Percentiles rank a stretch among this genome's conserved stretches.
phyloP scores from a whole-genome alignment of 1,140 invertebrate genomes.

The Uloborus diversus region DNA sequence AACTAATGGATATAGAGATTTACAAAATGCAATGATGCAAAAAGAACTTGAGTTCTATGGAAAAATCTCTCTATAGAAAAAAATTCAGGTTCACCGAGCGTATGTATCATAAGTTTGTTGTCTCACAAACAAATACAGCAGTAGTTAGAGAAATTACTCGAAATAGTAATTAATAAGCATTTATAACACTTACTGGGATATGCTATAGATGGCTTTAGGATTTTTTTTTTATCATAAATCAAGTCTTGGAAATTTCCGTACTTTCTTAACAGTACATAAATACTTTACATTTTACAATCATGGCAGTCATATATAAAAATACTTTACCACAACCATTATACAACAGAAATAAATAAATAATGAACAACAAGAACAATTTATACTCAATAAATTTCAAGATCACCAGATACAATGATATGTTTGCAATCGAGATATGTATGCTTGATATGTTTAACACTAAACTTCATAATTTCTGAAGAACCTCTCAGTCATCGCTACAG shows the following conservation, averaged over 20 bases:
- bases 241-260: constrained; percentile 37
- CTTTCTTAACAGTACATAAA: constrained; percentile 54
- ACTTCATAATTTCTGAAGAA: constrained; percentile 1
- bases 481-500: constrained; percentile 1
- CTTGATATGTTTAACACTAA: constrained; percentile 43
- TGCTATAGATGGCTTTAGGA: constrained; percentile 18
- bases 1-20: constrained; percentile 27
- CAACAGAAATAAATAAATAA: constrained; percentile 54
- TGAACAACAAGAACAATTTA: constrained; percentile 55
- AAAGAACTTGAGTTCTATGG: constrained; percentile 27
- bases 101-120: neutral
- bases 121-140: constrained; percentile 21
- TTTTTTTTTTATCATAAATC: constrained; percentile 18
- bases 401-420: constrained; percentile 51
- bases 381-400: constrained; percentile 51
- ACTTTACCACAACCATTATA: constrained; percentile 53
- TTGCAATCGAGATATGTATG: constrained; percentile 41
- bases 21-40: constrained; percentile 25
- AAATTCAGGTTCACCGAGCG: neutral
- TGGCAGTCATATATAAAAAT: constrained; percentile 56
- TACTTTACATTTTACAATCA: constrained; percentile 41
- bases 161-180: neutral
- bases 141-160: neutral
- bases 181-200: constrained; percentile 6
- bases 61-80: constrained; percentile 8